Percentiles rank a stretch among this genome's conserved stretches.
These are phyloP conservation scores for Neodon shergylaensis DNA, from an alignment of 2,113 vertebrate species.

Conservation along the genomic window DNA sequence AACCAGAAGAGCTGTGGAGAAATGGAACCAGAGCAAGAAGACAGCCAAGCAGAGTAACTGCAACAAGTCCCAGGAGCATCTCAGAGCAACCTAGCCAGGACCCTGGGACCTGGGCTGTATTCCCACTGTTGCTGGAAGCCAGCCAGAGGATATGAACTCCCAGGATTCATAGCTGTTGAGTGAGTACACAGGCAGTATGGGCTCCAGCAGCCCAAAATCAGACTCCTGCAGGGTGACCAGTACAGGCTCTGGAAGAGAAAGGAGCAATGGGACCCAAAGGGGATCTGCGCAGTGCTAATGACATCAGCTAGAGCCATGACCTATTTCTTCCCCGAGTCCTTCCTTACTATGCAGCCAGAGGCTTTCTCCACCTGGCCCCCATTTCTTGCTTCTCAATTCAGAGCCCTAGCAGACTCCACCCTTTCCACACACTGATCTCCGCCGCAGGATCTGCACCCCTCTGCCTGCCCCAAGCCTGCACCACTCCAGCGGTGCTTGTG, in stretches of 20 bases:
- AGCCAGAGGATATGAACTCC: neutral
- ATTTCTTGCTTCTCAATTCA: neutral
- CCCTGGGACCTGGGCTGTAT: neutral
- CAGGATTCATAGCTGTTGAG: neutral
- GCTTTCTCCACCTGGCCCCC: neutral
- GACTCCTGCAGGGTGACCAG: neutral
- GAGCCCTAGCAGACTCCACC: neutral
- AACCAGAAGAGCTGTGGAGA: neutral
- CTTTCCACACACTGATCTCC: no score
- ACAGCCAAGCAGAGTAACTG: neutral
- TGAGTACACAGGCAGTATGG: neutral
- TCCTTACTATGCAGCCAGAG: neutral
- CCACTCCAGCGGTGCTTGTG: no score
- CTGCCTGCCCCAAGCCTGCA: neutral
- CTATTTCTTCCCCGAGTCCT: neutral
- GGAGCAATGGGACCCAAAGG: neutral
- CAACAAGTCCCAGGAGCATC: no score
- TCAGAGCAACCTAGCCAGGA: neutral
- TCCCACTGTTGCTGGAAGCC: fast-evolving
- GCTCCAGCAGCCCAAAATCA: neutral
- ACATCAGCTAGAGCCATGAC: fast-evolving
- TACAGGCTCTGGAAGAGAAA: neutral
- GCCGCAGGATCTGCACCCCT: neutral
- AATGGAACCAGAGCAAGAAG: neutral
- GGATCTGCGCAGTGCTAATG: neutral